phyloP scores from a whole-genome alignment of 1,140 invertebrate genomes.

The Cryptotermes secundus region DNA sequence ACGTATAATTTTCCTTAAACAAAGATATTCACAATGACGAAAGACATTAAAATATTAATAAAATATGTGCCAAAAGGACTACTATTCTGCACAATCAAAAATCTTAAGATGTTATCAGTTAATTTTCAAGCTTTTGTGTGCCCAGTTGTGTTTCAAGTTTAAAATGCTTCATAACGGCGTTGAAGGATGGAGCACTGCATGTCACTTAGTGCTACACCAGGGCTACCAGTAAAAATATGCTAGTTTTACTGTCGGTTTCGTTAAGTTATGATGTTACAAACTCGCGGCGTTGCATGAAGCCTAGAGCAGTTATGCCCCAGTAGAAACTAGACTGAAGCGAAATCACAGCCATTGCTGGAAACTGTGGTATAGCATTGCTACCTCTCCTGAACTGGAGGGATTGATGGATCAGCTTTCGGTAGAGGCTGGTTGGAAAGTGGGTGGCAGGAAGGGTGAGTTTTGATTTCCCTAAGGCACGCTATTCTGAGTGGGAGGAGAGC shows the following conservation, averaged over 20 bases:
- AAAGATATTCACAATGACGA: too few relatives aligned
- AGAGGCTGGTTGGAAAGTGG: neutral
- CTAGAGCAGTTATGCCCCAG: neutral
- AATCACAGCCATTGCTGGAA: neutral
- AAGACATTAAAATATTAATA: too few relatives aligned
- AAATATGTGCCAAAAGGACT: too few relatives aligned
- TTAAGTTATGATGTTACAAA: neutral
- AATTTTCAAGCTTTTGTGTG: too few relatives aligned
- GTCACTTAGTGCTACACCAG: too few relatives aligned
- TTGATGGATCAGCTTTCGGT: neutral
- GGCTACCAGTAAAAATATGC: too few relatives aligned
- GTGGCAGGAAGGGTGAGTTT: neutral
- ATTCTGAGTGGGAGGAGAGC: neutral
- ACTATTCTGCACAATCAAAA: too few relatives aligned
- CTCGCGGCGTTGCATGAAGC: neutral
- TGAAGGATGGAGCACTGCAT: too few relatives aligned
- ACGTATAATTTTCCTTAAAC: too few relatives aligned
- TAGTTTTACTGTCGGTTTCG: neutral
- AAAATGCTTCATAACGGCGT: too few relatives aligned
- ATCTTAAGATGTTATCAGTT: too few relatives aligned
- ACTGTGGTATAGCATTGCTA: neutral
- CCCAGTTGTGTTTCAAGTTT: too few relatives aligned
- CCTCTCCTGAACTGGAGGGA: neutral
- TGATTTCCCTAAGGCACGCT: neutral
- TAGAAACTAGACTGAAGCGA: neutral